A percentile compares a stretch with the other conserved stretches of the same genome.
These are phyloP conservation scores for Campoletis sonorensis DNA, from an alignment of 1,140 invertebrate species.

Conservation along the genomic window DNA sequence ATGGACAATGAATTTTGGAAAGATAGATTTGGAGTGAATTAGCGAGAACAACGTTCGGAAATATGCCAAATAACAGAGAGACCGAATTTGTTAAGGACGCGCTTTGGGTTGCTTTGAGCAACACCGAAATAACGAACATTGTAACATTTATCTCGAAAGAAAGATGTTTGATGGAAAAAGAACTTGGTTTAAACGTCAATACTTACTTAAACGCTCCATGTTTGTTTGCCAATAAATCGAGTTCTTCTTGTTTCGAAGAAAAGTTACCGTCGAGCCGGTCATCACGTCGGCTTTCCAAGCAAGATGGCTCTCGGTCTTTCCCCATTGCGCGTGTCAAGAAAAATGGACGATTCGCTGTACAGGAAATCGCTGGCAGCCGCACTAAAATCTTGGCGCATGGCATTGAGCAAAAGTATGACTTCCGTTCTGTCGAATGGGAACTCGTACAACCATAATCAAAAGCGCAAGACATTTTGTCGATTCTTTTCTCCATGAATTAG, in stretches of 20 bases:
- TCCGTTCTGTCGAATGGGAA: background rate
- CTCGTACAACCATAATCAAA: background rate
- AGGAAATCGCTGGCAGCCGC: constrained; percentile 66
- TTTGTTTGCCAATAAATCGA: background rate
- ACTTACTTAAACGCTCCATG: no score
- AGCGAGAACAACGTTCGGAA: no score
- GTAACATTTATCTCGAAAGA: no score
- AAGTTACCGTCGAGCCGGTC: constrained; percentile 61
- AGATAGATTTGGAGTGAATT: no score
- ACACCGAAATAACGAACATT: no score
- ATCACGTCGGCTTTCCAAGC: constrained; percentile 71
- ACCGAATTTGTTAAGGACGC: no score
- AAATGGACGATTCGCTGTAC: constrained; percentile 63
- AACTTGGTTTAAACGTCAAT: no score
- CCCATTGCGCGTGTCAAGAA: constrained; percentile 71
- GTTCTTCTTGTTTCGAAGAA: constrained; percentile 59
- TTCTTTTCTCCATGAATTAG: background rate
- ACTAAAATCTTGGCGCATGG: background rate
- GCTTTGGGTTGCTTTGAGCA: no score
- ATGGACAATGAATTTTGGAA: no score
- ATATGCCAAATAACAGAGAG: no score
- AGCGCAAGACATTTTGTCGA: background rate
- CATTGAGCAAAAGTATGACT: background rate
- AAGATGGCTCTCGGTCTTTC: constrained; percentile 72
- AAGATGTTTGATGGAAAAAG: no score